Evolutionary conservation across 2,113 vertebrate species (phyloP).

Genomic region (Brachyistius frenatus): DNA sequence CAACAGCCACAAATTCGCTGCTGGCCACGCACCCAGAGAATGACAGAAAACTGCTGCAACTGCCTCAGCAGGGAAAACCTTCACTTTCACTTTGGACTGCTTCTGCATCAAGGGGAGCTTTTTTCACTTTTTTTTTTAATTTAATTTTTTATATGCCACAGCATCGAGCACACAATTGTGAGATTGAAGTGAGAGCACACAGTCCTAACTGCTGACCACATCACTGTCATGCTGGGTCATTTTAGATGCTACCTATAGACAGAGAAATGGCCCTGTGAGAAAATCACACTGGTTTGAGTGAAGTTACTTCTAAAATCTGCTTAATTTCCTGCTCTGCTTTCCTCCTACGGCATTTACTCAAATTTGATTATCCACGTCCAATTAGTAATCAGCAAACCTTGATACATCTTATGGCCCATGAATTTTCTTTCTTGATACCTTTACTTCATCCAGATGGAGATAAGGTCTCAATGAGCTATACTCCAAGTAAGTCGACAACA

Average conservation of each 20-base stretch:
- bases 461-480: background rate
- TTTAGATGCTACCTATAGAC: background rate
- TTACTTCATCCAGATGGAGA: background rate
- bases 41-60: slow-evolving; percentile 2
- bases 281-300: no score
- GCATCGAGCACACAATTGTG: slow-evolving; percentile 10
- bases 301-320: no score
- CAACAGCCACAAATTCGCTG: slow-evolving; percentile 9
- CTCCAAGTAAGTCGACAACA: background rate
- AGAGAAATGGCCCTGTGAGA: no score
- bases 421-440: background rate
- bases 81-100: slow-evolving; percentile 10
- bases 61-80: background rate
- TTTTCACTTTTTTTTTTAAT: background rate
- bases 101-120: slow-evolving; percentile 8
- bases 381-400: background rate
- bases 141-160: slow-evolving; percentile 5
- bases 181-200: slow-evolving; percentile 22
- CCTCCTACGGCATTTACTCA: no score
- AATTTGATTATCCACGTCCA: background rate
- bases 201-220: background rate
- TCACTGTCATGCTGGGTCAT: slow-evolving; percentile 5
- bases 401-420: background rate
- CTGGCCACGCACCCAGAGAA: slow-evolving; percentile 11
- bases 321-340: no score